Evolutionary conservation across 2,888 invertebrate genomes (phyloP).

Genomic region (Encarsia formosa): DNA sequence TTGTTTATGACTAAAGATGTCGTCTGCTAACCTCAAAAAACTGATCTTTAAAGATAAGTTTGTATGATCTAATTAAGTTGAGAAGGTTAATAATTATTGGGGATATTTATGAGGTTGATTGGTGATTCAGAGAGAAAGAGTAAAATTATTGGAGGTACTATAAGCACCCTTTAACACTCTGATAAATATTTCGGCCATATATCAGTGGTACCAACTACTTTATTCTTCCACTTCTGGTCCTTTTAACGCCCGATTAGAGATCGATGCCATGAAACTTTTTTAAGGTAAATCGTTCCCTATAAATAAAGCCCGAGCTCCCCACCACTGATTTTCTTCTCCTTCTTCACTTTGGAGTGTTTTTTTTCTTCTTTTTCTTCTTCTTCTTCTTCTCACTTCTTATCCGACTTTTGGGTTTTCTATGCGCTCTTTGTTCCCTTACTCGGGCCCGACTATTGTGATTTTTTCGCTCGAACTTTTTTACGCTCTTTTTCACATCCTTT

Average conservation of each 20-base stretch:
- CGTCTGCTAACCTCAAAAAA: no score
- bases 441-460: no score
- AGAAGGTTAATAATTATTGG: no score
- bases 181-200: constrained; percentile 23
- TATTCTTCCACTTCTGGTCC: no score
- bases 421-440: background rate
- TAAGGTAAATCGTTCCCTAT: constrained; percentile 18
- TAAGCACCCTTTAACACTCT: background rate
- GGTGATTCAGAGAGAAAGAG: no score
- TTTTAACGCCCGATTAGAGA: constrained; percentile 24
- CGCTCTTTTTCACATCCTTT: background rate
- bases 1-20: no score
- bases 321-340: background rate
- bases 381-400: background rate
- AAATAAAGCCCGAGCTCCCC: constrained; percentile 11
- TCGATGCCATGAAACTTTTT: constrained; percentile 19
- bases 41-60: no score
- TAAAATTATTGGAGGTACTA: no score
- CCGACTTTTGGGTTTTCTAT: background rate
- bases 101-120: no score
- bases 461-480: no score
- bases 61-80: no score
- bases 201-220: no score
- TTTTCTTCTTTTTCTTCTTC: constrained; percentile 1
- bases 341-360: background rate